Evolutionary conservation across 2,113 vertebrate genomes (phyloP), one percentile per base, ranked within the genome.

Genomic region (Lasiurus cinereus): DNA sequence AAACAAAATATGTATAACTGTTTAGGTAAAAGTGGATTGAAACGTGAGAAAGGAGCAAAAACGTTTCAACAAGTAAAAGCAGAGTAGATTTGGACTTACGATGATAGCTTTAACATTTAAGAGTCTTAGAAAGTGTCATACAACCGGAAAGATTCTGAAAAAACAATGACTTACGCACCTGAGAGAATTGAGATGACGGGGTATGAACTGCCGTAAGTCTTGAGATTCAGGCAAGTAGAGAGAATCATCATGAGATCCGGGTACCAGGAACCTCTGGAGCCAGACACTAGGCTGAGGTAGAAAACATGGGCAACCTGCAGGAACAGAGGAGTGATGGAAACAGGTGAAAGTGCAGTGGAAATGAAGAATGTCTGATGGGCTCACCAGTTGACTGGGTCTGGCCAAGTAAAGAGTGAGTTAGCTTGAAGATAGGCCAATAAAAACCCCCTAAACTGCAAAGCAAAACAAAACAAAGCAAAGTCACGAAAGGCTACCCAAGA

Each of bases 1-100:
- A 82, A 80, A 84, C 46, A 46, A 74, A 62, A 16, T 70, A 69
- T 87, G 73, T 78, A 59, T 95, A 84, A 80, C 66, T 85, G 48
- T 88, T 79, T 66, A 16, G 70, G 48, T 86, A 79, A 84, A 31
- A 91, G 36, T 50, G 4, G 16, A 48, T 66, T 7, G 90, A 74
- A 70, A 84, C 15, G 64, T 11, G 18, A 76, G 66, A 74, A 89
- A 50, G 33, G 3, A 59, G 80, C 8, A 88, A 88, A 88, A n/a
- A 82, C 5, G 6, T 92, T 13, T 50, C 15, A 70, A 29, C 62
- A 69, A 66, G 76, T 46, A 62, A 85, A 77, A 85, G n/a, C 46
- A 50, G 1, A 82, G 7, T 74, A 54, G 19, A 43, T 70, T 39
- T 70, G 56, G 31, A 76, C 39, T 72, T 78, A 24, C 36, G 62